A percentile compares a stretch with the other conserved stretches of the same genome.
phyloP scores from a whole-genome alignment of 1,140 invertebrate species.

The Hormaphis cornu region DNA sequence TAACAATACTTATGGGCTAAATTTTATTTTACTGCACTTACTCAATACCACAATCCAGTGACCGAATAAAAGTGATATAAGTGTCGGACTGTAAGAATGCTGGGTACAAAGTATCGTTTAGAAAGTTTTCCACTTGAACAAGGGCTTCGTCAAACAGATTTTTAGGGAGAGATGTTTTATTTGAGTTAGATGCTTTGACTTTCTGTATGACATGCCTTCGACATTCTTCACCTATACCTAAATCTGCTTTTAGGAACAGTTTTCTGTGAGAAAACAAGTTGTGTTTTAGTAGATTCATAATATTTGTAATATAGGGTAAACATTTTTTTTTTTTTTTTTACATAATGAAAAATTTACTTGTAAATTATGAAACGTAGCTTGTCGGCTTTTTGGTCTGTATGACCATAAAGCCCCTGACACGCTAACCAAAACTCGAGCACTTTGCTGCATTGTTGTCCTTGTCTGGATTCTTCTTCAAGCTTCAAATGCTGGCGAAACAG shows the following conservation, averaged over 20 bases:
- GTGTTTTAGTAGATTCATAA: background rate
- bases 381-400: slow-evolving; percentile 59
- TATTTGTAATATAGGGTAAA: background rate
- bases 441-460: slow-evolving; percentile 52
- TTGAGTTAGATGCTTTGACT: slow-evolving; percentile 50
- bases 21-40: background rate
- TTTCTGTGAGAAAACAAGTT: slow-evolving; percentile 43
- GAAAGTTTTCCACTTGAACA: slow-evolving; percentile 64
- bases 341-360: slow-evolving; percentile 49
- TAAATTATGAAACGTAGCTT: slow-evolving; percentile 71
- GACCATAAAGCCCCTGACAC: slow-evolving; percentile 76
- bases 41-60: slow-evolving; percentile 39
- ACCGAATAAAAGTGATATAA: slow-evolving; percentile 78
- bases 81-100: slow-evolving; percentile 84
- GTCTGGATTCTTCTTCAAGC: slow-evolving; percentile 48
- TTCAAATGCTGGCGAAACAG: slow-evolving; percentile 74
- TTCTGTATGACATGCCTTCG: slow-evolving; percentile 55
- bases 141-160: slow-evolving; percentile 60
- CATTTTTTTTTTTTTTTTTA: background rate
- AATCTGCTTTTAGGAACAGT: slow-evolving; percentile 71
- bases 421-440: slow-evolving; percentile 84
- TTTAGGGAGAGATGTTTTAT: slow-evolving; percentile 37
- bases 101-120: slow-evolving; percentile 77
- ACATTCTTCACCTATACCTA: slow-evolving; percentile 70
- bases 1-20: no score